Evolutionary conservation across 2,113 vertebrate genomes (phyloP).

Genomic region (Chunga burmeisteri): DNA sequence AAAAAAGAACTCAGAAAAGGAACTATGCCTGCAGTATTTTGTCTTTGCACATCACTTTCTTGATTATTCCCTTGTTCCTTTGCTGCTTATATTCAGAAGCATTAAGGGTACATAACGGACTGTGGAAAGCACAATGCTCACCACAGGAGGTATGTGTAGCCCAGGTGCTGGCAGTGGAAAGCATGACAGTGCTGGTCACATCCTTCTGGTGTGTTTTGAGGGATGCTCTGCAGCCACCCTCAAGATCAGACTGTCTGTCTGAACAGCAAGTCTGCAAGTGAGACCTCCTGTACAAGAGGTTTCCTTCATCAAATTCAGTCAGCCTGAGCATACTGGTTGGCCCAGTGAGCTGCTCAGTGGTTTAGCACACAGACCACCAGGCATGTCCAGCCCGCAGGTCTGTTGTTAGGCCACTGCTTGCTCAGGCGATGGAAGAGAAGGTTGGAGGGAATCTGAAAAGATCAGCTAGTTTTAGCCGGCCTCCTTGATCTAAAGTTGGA

Average conservation of each 20-base stretch:
- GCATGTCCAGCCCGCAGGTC: neutral
- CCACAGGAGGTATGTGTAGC: neutral
- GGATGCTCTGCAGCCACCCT: neutral
- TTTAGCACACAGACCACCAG: neutral
- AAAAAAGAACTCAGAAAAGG: neutral
- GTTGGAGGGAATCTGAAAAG: neutral
- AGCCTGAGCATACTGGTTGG: neutral
- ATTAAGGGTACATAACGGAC: neutral
- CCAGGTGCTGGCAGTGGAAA: neutral
- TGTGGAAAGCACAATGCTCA: neutral
- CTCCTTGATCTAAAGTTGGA: neutral
- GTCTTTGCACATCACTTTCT: neutral
- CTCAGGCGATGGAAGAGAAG: neutral
- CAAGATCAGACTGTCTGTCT: neutral
- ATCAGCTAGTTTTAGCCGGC: neutral
- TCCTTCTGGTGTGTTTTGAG: neutral
- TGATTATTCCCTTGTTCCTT: neutral
- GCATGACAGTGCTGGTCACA: neutral
- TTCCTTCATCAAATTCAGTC: neutral
- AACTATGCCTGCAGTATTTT: neutral
- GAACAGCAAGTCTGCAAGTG: neutral
- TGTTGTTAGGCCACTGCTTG: rapidly evolving
- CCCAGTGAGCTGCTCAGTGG: neutral
- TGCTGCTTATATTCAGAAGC: neutral
- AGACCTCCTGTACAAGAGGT: neutral